Evolutionary conservation across 2,113 vertebrate species (phyloP).

Genomic region (Lanius ludovicianus): DNA sequence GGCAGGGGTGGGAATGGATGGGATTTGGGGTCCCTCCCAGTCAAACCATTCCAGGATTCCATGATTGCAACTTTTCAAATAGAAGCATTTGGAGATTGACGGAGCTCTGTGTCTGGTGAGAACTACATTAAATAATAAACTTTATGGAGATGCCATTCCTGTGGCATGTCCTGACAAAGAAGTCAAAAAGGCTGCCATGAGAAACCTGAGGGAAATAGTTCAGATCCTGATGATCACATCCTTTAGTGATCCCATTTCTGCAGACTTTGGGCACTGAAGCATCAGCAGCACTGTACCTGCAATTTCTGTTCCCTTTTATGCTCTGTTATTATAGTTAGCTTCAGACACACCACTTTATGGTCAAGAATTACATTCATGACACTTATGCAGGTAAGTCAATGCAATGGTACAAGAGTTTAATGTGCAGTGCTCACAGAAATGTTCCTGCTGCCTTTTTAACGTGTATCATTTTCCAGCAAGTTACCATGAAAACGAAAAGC

Average conservation of each 20-base stretch:
- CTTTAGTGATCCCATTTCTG: neutral
- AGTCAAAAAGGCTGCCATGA: neutral
- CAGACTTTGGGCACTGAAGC: neutral
- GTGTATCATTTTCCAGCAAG: neutral
- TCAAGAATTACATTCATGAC: neutral
- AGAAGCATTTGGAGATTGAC: neutral
- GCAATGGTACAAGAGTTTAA: neutral
- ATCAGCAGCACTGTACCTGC: rapidly evolving
- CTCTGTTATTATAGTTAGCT: neutral
- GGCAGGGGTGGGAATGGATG: rapidly evolving
- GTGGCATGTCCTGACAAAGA: neutral
- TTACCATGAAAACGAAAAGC: neutral
- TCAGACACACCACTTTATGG: neutral
- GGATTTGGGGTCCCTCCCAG: rapidly evolving
- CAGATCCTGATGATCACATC: neutral
- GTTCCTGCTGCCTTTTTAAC: neutral
- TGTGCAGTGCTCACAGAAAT: neutral
- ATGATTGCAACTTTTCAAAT: neutral
- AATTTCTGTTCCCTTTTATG: neutral
- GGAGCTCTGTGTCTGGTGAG: rapidly evolving
- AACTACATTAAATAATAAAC: neutral
- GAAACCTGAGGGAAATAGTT: neutral
- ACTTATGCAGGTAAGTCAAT: neutral
- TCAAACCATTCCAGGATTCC: neutral
- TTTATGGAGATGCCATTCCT: neutral